Percentiles rank a stretch among this genome's conserved stretches.
These are phyloP conservation scores for Synanthedon tipuliformis DNA, from an alignment of 2,888 invertebrate genomes.

Conservation along the genomic window DNA sequence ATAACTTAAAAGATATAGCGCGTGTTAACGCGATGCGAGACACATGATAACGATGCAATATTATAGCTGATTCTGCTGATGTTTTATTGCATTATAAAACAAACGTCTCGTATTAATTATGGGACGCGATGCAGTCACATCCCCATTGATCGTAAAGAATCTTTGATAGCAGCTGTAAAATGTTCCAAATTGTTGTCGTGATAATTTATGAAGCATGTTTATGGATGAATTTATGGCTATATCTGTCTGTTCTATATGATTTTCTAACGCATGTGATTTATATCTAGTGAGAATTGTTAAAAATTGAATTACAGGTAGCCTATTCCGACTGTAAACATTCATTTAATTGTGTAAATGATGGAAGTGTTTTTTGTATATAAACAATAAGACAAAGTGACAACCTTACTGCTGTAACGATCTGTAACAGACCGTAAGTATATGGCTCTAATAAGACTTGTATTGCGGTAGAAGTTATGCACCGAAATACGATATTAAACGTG, in stretches of 20 bases:
- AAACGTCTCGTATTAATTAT: slow-evolving; percentile 69
- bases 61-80: slow-evolving; percentile 47
- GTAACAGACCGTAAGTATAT: too few species aligned
- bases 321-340: too few species aligned
- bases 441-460: too few species aligned
- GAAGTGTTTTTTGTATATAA: too few species aligned
- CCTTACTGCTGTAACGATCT: too few species aligned
- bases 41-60: slow-evolving; percentile 33
- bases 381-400: too few species aligned
- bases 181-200: slow-evolving; percentile 64
- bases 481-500: too few species aligned
- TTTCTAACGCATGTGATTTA: neutral
- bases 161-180: slow-evolving; percentile 67
- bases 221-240: slow-evolving; percentile 58
- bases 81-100: slow-evolving; percentile 67
- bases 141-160: slow-evolving; percentile 62
- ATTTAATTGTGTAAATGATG: too few species aligned
- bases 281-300: neutral
- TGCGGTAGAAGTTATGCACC: too few species aligned
- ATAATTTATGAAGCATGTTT: slow-evolving; percentile 69
- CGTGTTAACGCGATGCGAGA: slow-evolving; percentile 28
- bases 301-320: too few species aligned
- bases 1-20: slow-evolving; percentile 38
- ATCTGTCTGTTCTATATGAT: slow-evolving; percentile 26
- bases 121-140: slow-evolving; percentile 52